Conservation (phyloP, 2,113 vertebrate genomes). For the Climacteris rufus region DNA sequence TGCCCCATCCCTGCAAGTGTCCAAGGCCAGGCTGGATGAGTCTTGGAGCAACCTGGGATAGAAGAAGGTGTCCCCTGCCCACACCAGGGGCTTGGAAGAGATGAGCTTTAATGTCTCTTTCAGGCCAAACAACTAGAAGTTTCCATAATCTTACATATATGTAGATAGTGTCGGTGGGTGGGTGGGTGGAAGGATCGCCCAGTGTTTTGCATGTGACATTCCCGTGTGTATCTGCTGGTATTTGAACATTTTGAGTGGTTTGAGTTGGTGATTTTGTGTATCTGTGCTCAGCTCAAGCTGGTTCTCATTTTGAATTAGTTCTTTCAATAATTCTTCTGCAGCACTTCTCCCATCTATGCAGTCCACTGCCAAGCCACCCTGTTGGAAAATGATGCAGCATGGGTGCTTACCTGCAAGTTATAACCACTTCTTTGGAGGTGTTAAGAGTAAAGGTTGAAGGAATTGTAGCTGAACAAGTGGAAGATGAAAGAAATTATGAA, state of each 20-base stretch:
- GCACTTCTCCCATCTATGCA: neutral
- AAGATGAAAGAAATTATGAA: neutral
- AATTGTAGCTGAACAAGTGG: neutral
- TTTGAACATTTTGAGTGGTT: neutral
- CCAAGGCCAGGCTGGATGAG: neutral
- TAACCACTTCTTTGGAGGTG: neutral
- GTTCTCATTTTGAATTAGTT: neutral
- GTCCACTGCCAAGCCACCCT: neutral
- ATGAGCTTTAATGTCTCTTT: neutral
- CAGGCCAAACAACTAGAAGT: neutral
- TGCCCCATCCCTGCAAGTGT: neutral
- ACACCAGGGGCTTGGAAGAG: neutral
- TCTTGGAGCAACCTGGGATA: neutral
- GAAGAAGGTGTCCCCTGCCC: neutral
- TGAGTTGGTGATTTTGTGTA: neutral
- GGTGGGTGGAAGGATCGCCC: neutral
- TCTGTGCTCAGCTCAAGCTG: neutral
- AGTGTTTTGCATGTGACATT: neutral
- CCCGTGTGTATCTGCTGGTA: neutral
- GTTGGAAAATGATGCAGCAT: neutral
- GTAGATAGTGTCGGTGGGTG: neutral
- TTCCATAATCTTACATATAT: neutral
- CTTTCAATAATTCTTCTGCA: neutral
- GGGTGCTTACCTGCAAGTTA: neutral
- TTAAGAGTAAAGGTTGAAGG: neutral